Conservation (phyloP, 2,888 invertebrate genomes). For the Drosophila borborema region DNA sequence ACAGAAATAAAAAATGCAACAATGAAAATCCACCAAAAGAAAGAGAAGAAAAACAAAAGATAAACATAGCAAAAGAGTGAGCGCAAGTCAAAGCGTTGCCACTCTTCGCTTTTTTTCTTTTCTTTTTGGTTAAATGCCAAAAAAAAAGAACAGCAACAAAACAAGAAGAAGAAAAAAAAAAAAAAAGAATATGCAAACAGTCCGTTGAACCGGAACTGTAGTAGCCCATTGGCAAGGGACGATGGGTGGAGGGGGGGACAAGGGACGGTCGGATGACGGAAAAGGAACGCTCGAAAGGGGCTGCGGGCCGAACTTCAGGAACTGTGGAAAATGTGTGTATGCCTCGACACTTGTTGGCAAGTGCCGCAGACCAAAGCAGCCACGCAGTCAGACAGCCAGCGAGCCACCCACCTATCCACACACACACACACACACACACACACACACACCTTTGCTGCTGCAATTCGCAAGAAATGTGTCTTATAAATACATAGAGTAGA, state of each 20-base stretch:
- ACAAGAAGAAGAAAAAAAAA: not conserved
- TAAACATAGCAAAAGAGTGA: slow-evolving; percentile 17
- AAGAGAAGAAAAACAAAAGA: slow-evolving; percentile 35
- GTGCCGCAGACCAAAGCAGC: not conserved
- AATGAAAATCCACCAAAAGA: slow-evolving; percentile 45
- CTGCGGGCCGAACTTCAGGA: slow-evolving; percentile 23
- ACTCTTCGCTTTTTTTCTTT: slow-evolving; percentile 2
- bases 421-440: not conserved
- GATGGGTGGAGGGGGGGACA: slow-evolving; percentile 6
- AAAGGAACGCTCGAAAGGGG: slow-evolving; percentile 2
- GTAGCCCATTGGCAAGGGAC: slow-evolving; percentile 4
- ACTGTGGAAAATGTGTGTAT: slow-evolving; percentile 22
- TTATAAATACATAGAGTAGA: slow-evolving; percentile 20
- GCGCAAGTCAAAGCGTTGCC: slow-evolving; percentile 37
- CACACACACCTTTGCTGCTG: slow-evolving; percentile 6
- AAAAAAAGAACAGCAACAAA: not conserved
- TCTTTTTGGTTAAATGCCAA: slow-evolving; percentile 50
- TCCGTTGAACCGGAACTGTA: slow-evolving; percentile 57
- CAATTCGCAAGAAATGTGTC: slow-evolving; percentile 24
- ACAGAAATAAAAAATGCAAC: slow-evolving; percentile 59
- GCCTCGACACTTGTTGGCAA: slow-evolving; percentile 49
- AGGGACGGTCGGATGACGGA: slow-evolving; percentile 1
- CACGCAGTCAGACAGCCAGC: not conserved
- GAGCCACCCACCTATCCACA: not conserved
- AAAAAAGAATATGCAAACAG: slow-evolving; percentile 17